A percentile compares a stretch with the other conserved stretches of the same genome.
These are phyloP conservation scores for Muscina levida DNA, from an alignment of 2,888 invertebrate species.

Conservation along the genomic window DNA sequence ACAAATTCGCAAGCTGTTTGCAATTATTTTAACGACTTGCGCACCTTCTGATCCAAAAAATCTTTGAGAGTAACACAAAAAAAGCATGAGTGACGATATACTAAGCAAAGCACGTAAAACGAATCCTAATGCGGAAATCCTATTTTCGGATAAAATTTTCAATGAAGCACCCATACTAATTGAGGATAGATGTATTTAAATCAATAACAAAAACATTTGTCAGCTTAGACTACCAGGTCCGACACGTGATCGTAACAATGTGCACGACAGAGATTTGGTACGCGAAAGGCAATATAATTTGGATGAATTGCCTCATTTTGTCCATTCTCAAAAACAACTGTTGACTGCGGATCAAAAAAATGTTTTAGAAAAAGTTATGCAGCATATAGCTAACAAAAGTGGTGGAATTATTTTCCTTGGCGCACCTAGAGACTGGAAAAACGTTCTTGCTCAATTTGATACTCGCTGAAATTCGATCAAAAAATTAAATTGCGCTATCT, in stretches of 20 bases:
- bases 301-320: neutral
- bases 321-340: neutral
- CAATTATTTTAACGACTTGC: constrained; percentile 7
- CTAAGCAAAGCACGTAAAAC: constrained; percentile 38
- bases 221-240: constrained; percentile 68
- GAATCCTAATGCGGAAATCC: constrained; percentile 32
- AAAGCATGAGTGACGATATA: constrained; percentile 67
- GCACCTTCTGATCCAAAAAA: constrained; percentile 12
- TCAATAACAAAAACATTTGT: constrained; percentile 63
- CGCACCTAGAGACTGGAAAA: constrained; percentile 28
- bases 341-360: neutral
- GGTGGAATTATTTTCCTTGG: constrained; percentile 40
- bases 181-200: constrained; percentile 71
- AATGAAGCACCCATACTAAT: constrained; percentile 68
- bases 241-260: constrained; percentile 9
- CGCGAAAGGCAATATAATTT: constrained; percentile 22
- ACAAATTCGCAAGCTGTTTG: no score
- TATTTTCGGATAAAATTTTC: constrained; percentile 53
- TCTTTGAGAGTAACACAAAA: constrained; percentile 52
- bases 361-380: constrained; percentile 23
- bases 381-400: constrained; percentile 29
- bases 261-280: constrained; percentile 8
- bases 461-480: constrained; percentile 8
- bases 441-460: constrained; percentile 30
- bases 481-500: constrained; percentile 31